A percentile compares a stretch with the other conserved stretches of the same genome.
Evolutionary conservation across 2,797 vertebrate genomes (phyloP).

Genomic region (Centropyge bicolor): DNA sequence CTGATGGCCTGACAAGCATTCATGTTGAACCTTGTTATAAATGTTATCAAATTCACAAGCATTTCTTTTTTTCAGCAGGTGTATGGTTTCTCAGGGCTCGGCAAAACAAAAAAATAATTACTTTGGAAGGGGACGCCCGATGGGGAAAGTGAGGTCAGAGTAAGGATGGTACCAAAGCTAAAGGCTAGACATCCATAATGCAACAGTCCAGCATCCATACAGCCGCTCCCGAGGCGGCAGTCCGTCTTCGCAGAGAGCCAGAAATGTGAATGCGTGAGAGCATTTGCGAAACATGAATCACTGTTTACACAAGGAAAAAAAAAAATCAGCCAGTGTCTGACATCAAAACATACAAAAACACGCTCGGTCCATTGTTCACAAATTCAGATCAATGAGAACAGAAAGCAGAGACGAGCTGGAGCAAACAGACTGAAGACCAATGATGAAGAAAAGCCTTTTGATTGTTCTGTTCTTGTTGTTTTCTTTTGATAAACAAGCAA

Average conservation of each 20-base stretch:
- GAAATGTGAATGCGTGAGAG: not conserved
- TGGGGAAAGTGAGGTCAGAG: not conserved
- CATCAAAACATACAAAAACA: not conserved
- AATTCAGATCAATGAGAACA: conserved; percentile 22
- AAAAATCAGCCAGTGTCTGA: not conserved
- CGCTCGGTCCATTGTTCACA: not conserved
- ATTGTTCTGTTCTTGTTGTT: not conserved
- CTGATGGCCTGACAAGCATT: not conserved
- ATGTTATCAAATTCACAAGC: not conserved
- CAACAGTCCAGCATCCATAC: not conserved
- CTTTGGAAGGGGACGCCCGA: not conserved
- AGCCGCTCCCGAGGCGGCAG: not conserved
- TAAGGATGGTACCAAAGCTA: not conserved
- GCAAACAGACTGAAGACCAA: not conserved
- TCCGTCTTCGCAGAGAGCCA: not conserved
- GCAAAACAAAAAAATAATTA: conserved; percentile 30
- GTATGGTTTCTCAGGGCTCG: not conserved
- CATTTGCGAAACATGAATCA: not conserved
- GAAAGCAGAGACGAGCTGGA: conserved; percentile 1
- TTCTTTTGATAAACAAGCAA: not conserved
- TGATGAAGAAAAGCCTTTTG: not conserved
- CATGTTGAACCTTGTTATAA: not conserved
- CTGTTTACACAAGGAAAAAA: not conserved
- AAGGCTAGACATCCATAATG: conserved; percentile 13
- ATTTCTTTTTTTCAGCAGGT: not conserved